These are phyloP conservation scores for Campoplex capitator DNA, from an alignment of 2,888 invertebrate species.

Conservation along the genomic window DNA sequence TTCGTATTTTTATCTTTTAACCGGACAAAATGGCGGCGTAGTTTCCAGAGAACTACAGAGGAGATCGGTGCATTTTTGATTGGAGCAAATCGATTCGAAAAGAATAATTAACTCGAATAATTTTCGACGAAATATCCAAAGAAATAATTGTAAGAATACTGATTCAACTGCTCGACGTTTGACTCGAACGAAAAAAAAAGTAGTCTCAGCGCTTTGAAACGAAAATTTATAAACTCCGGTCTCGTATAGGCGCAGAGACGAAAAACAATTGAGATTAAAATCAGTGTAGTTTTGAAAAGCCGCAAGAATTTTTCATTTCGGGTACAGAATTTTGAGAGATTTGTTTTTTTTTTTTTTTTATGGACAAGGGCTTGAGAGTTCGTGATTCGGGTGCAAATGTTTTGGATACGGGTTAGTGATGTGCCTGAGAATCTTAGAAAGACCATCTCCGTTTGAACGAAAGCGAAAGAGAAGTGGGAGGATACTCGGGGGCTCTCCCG, in stretches of 20 bases:
- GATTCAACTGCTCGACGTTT: no score
- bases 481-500: conserved; percentile 2
- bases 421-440: conserved; percentile 13
- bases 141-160: no score
- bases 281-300: not conserved
- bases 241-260: not conserved
- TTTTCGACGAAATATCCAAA: no score
- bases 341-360: conserved; percentile 21
- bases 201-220: not conserved
- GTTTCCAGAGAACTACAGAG: not conserved
- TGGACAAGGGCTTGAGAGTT: not conserved
- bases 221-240: not conserved
- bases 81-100: no score
- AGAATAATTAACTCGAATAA: not conserved
- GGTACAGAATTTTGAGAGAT: not conserved
- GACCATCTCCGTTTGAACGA: not conserved
- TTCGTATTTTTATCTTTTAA: not conserved
- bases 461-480: conserved; percentile 30
- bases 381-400: conserved; percentile 29
- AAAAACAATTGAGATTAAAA: not conserved
- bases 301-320: not conserved
- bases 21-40: not conserved
- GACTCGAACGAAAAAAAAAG: no score
- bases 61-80: not conserved
- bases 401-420: conserved; percentile 42